Evolutionary conservation across 2,888 invertebrate species (phyloP).

Genomic region (Agrotis ipsilon): DNA sequence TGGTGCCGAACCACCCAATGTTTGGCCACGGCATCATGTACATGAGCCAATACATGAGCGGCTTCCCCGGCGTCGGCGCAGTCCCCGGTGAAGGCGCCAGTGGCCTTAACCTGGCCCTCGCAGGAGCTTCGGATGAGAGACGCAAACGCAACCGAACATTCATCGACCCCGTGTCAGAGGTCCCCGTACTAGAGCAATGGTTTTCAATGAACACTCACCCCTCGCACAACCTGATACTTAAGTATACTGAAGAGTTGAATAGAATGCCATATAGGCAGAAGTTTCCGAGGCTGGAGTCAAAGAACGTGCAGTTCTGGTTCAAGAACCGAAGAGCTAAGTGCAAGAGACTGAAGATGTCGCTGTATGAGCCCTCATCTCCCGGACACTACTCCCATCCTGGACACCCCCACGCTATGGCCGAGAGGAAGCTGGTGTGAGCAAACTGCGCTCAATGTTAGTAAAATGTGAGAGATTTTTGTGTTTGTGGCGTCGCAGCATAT

Average conservation of each 20-base stretch:
- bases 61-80: conserved; percentile 89
- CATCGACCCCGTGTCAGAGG: conserved; percentile 99
- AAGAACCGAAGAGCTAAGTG: conserved; percentile 99
- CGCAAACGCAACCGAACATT: conserved; percentile 99
- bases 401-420: conserved; percentile 90
- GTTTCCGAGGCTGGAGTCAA: conserved; percentile 99
- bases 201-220: conserved; percentile 99
- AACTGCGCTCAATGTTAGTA: conserved; percentile 51
- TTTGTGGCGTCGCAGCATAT: conserved; percentile 73
- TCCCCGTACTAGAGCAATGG: conserved; percentile 98
- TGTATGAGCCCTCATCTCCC: conserved; percentile 94
- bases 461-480: conserved; percentile 60
- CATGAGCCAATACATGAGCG: conserved; percentile 96
- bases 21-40: conserved; percentile 97
- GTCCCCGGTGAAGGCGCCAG: conserved; percentile 91
- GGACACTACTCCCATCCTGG: conserved; percentile 92
- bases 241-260: conserved; percentile 99
- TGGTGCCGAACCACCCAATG: conserved; percentile 96
- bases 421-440: conserved; percentile 85
- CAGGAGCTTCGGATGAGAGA: conserved; percentile 95
- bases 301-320: conserved; percentile 99
- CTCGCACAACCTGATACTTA: conserved; percentile 98
- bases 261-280: conserved; percentile 99
- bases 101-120: conserved; percentile 92
- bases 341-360: conserved; percentile 98